Base-by-base conservation (phyloP, 2,797 vertebrate species). In the Cercopithecus diana region DNA sequence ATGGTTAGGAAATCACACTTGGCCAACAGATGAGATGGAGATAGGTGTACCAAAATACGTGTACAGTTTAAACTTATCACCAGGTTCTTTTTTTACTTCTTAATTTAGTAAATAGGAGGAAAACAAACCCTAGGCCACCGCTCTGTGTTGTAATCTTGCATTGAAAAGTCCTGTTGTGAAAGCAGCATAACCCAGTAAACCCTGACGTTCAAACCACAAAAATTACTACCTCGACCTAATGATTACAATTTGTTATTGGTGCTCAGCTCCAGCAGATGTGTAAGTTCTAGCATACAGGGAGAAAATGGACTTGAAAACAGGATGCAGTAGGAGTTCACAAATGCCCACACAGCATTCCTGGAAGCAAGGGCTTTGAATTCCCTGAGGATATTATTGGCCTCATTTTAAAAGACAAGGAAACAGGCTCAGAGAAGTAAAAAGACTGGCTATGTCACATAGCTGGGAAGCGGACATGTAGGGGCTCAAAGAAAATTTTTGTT, bases 251-350 rank as follows among this genome's bases (percentile, higher is more conserved):
- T 95, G 81, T 96, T 97, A 76, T 30, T 96, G 86, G 67, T 91
- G 12, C 41, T 58, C 39, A 52, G 15, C 19, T 52, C 87, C 86
- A 94, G 92, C 73, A 87, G 94, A 96, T 96, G 88, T 97, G 88
- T 83, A 93, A 93, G 36, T 93, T 80, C 45, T 94, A 94, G 61
- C 73, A 82, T 20, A 57, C 33, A 41, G 81, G 88, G 91, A 92
- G 88, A 98, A 97, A 97, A 93, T 13, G 76, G 81, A 85, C 87
- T 97, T 89, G 77, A 81, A 96, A 92, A 96, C 84, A 96, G 93
- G 96, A 98, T 97, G 70, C 77, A 97, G 92, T 92, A 95, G 95
- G 94, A 97, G 95, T 96, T 90, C 48, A 80, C 91, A 97, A 94
- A 88, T 95, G 61, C 93, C 95, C 94, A 97, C 88, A 97, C 55